These are phyloP conservation scores for Cinara cedri DNA, from an alignment of 2,888 invertebrate genomes.

Conservation along the genomic window DNA sequence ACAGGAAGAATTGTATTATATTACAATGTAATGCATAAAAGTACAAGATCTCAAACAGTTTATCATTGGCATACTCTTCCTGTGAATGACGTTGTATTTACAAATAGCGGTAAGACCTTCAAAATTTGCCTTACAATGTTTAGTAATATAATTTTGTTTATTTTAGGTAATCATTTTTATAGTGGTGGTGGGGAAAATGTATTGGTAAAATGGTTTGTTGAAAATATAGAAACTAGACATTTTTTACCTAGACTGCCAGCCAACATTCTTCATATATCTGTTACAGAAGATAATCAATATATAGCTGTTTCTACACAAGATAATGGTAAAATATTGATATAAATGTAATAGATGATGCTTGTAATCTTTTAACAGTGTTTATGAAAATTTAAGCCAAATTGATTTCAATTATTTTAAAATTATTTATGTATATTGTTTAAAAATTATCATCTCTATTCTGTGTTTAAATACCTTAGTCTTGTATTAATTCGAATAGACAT, in stretches of 20 bases:
- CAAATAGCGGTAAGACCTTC: slow-evolving; percentile 64
- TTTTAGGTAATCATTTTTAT: slow-evolving; percentile 71
- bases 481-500: no score
- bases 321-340: slow-evolving; percentile 66
- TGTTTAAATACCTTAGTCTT: no score
- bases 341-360: background rate
- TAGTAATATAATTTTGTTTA: background rate
- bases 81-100: slow-evolving; percentile 72
- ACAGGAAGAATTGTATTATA: slow-evolving; percentile 72
- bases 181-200: slow-evolving; percentile 81
- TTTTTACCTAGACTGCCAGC: slow-evolving; percentile 76
- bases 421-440: no score
- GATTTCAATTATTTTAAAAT: no score
- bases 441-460: no score
- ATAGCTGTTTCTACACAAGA: slow-evolving; percentile 73
- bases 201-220: slow-evolving; percentile 76
- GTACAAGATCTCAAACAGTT: slow-evolving; percentile 63
- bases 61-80: slow-evolving; percentile 81
- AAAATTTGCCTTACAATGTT: background rate
- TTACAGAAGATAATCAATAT: slow-evolving; percentile 70
- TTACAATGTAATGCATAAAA: slow-evolving; percentile 61
- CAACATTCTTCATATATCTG: slow-evolving; percentile 70
- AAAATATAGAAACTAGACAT: slow-evolving; percentile 65
- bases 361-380: no score
- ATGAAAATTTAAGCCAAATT: no score